Evolutionary conservation across 2,888 invertebrate genomes (phyloP).

Genomic region (Metallyticus violacea): DNA sequence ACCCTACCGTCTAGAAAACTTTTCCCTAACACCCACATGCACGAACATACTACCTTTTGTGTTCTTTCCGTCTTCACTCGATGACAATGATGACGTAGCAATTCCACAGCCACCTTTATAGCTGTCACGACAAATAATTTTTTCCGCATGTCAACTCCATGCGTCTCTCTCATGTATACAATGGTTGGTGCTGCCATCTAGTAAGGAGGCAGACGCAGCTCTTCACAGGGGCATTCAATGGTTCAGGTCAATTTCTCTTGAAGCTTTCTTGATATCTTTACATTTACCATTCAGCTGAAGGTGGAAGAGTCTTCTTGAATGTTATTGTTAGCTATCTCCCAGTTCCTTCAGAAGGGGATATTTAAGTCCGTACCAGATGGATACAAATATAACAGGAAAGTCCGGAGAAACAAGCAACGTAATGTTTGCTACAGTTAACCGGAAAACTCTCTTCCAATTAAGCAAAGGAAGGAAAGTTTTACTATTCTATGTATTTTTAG

Average conservation of each 20-base stretch:
- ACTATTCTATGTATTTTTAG: too few species aligned
- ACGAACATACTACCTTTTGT: too few species aligned
- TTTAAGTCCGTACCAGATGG: too few species aligned
- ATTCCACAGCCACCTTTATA: not conserved
- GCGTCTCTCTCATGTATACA: not conserved
- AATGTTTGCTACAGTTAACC: too few species aligned
- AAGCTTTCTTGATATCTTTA: too few species aligned
- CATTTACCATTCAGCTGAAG: not conserved
- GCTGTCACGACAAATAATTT: not conserved
- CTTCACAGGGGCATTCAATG: not conserved
- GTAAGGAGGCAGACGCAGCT: not conserved
- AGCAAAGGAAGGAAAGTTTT: too few species aligned
- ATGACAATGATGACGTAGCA: not conserved
- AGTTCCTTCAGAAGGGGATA: too few species aligned
- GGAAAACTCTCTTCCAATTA: too few species aligned
- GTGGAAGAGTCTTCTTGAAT: not conserved
- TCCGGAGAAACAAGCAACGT: too few species aligned
- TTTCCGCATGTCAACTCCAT: not conserved
- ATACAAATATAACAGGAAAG: too few species aligned
- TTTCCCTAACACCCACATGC: not conserved
- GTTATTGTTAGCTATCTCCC: too few species aligned
- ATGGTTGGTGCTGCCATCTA: not conserved
- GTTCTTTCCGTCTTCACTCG: not conserved
- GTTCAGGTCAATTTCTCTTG: not conserved
- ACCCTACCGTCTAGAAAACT: too few species aligned